Evolutionary conservation across 2,888 invertebrate species (phyloP).

Genomic region (Melikaiella ostensackeni): DNA sequence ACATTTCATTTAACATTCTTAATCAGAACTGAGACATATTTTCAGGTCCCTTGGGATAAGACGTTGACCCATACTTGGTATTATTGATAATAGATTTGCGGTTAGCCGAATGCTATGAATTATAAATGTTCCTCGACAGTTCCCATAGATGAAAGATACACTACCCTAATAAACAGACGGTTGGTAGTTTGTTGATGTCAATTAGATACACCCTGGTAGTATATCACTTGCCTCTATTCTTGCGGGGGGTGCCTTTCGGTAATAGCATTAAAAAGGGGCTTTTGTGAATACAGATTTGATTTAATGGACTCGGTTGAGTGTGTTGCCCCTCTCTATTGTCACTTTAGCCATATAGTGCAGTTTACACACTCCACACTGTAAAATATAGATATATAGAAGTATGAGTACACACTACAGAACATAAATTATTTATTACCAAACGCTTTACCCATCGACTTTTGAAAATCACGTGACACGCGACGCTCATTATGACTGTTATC

Average conservation of each 20-base stretch:
- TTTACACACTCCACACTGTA: not conserved
- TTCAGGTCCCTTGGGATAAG: not conserved
- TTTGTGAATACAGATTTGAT: constrained; percentile 32
- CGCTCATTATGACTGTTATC: not conserved
- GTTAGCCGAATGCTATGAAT: constrained; percentile 15
- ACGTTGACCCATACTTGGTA: not conserved
- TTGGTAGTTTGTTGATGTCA: constrained; percentile 44
- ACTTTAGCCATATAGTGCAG: not conserved
- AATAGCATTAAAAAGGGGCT: constrained; percentile 48
- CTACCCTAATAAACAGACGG: constrained; percentile 38
- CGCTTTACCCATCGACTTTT: not conserved
- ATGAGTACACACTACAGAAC: not conserved
- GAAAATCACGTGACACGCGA: constrained; percentile 12
- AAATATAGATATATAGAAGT: not conserved
- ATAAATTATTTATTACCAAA: constrained; percentile 20
- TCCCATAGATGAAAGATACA: constrained; percentile 27
- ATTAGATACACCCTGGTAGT: constrained; percentile 43
- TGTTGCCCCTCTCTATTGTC: not conserved
- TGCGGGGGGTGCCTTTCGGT: constrained; percentile 33
- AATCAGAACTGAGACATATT: not conserved
- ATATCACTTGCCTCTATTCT: constrained; percentile 38
- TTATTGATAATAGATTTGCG: constrained; percentile 24
- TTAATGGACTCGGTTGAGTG: constrained; percentile 33
- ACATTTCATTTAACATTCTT: too few species aligned
- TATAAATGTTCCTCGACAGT: constrained; percentile 19